A percentile compares a stretch with the other conserved stretches of the same genome.
These are phyloP conservation scores for Takifugu flavidus DNA, from an alignment of 2,113 vertebrate genomes.

Conservation along the genomic window DNA sequence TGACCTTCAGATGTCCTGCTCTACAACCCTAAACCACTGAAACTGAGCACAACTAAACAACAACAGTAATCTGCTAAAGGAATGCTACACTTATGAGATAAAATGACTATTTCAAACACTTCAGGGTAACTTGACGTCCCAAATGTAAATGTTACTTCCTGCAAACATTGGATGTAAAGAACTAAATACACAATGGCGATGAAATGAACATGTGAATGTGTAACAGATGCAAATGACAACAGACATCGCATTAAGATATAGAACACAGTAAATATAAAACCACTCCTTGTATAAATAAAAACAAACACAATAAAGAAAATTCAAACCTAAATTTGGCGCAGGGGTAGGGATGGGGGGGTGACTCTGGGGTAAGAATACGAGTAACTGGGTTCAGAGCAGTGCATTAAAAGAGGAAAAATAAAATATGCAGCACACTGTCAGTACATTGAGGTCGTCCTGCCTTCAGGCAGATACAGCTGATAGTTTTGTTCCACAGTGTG, in stretches of 20 bases:
- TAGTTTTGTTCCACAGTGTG: conserved; percentile 33
- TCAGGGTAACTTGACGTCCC: background rate
- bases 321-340: conserved; percentile 18
- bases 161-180: background rate
- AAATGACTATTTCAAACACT: background rate
- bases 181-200: background rate
- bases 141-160: background rate
- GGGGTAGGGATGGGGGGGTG: conserved; percentile 5
- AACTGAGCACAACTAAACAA: background rate
- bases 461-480: conserved; percentile 51
- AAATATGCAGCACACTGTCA: conserved; percentile 46
- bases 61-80: background rate
- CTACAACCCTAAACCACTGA: too few relatives aligned
- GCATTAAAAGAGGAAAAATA: conserved; percentile 66
- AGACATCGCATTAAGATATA: conserved; percentile 37
- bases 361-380: conserved; percentile 48
- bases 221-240: conserved; percentile 17
- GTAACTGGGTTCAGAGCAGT: conserved; percentile 59
- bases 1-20: background rate
- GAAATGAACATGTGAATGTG: background rate
- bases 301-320: conserved; percentile 46
- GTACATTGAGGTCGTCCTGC: conserved; percentile 28
- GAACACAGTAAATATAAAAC: conserved; percentile 61
- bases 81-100: background rate
- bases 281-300: conserved; percentile 65